Evolutionary conservation across 2,888 invertebrate genomes (phyloP).

Genomic region (Tanytarsus gracilentus): DNA sequence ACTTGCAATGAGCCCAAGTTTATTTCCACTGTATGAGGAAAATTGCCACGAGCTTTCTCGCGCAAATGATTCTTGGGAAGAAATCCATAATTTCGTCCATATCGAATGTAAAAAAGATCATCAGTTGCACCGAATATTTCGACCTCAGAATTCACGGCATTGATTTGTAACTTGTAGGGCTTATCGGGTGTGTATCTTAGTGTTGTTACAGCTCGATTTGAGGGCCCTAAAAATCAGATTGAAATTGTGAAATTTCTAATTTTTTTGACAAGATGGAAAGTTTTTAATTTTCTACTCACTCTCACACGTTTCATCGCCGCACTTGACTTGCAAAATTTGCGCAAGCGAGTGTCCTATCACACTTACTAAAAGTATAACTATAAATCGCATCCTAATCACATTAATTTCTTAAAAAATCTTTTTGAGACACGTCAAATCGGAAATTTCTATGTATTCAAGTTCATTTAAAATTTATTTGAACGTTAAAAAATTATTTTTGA

Average conservation of each 20-base stretch:
- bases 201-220: conserved; percentile 19
- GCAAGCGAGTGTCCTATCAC: neutral
- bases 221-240: conserved; percentile 20
- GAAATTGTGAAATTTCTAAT: neutral
- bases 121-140: conserved; percentile 21
- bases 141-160: conserved; percentile 20
- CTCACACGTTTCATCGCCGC: conserved; percentile 26
- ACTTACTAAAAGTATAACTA: conserved; percentile 18
- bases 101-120: conserved; percentile 9
- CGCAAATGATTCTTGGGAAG: conserved; percentile 16
- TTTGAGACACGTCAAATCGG: neutral
- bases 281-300: conserved; percentile 9
- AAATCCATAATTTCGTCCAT: conserved; percentile 16
- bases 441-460: conserved; percentile 1
- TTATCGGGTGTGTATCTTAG: conserved; percentile 24
- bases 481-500: no score
- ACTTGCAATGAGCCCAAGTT: neutral
- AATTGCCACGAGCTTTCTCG: conserved; percentile 1
- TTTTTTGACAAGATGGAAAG: neutral
- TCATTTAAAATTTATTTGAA: no score
- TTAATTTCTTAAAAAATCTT: conserved; percentile 11
- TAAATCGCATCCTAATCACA: conserved; percentile 27
- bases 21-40: neutral
- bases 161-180: conserved; percentile 18
- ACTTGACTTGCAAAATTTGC: conserved; percentile 2